Percentiles rank a stretch among this genome's conserved stretches.
phyloP scores from a whole-genome alignment of 2,797 vertebrate genomes.

The Danio choprae region DNA sequence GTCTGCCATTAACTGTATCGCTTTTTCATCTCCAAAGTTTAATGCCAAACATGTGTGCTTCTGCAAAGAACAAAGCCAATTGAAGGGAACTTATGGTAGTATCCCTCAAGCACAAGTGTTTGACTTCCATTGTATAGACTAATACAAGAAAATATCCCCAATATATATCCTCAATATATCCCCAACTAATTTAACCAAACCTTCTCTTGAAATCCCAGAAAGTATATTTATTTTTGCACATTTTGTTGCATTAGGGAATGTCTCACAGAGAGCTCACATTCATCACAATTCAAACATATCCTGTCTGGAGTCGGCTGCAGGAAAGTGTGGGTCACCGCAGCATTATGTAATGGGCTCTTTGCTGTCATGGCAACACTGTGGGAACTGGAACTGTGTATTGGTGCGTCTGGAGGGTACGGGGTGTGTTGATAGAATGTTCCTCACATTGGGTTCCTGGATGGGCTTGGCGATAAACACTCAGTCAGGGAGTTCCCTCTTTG shows the following conservation, averaged over 20 bases:
- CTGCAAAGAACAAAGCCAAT: constrained; percentile 27
- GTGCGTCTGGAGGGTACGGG: constrained; percentile 43
- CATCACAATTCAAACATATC: constrained; percentile 54
- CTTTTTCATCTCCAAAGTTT: constrained; percentile 42
- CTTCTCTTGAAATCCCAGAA: background rate
- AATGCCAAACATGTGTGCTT: constrained; percentile 47
- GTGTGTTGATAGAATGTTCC: constrained; percentile 44
- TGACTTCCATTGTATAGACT: background rate
- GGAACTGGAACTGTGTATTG: constrained; percentile 62
- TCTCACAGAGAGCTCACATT: constrained; percentile 52
- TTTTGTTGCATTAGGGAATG: constrained; percentile 5
- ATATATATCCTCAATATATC: background rate
- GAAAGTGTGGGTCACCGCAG: constrained; percentile 56
- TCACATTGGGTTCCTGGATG: constrained; percentile 39
- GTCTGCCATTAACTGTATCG: constrained; percentile 53
- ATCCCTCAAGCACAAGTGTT: background rate
- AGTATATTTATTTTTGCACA: background rate
- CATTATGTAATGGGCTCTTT: constrained; percentile 64
- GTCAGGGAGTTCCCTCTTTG: constrained; percentile 33
- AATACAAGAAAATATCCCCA: background rate
- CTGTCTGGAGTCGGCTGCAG: constrained; percentile 50
- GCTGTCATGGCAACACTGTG: constrained; percentile 58
- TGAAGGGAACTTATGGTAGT: constrained; percentile 16
- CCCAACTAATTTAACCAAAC: background rate
- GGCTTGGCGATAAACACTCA: constrained; percentile 33